Evolutionary conservation across 2,888 invertebrate genomes (phyloP), one percentile per base, ranked within the genome.

Genomic region (Cosmorhoe ocellata): DNA sequence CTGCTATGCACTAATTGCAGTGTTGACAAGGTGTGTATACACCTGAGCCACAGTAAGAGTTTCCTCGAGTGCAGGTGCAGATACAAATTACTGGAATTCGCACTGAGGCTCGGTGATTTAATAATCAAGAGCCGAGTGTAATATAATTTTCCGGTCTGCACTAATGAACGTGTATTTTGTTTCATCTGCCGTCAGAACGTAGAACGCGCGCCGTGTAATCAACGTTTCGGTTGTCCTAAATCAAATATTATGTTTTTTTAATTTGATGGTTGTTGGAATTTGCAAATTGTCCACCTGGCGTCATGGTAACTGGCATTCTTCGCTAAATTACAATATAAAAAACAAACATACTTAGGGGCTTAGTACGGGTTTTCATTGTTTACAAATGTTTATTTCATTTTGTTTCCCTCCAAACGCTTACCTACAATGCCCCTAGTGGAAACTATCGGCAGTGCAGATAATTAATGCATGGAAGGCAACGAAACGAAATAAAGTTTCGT

Each of bases 131-230:
- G 71, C 79, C 63, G 74, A 71, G 74, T 74, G 79, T 83, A 84
- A 86, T 84, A 81, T 82, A 79, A 86, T 86, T 84, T 84, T 74
- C 75, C 70, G 73, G 75, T 76, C 71, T 74, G 76, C 81, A 74
- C 83, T 86, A 87, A 87, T 85, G 86, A 88, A 86, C 81, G 81
- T 84, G 79, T 84, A 88, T 86, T 87, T 88, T 85, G 84, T 86
- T 86, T 85, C 84, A 79, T 84, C 80, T 79, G 77, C 77, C 78
- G 78, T 67, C 75, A 70, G 74, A 67, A 75, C 71, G 76, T 78
- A 76, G 76, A 79, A 74, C 73, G 71, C 67, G 72, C 75, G 71
- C 74, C 74, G 76, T 75, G 78, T 82, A 84, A 82, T 84, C 81
- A 84, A 84, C 83, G 79, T 82, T 81, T 82, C 77, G 78, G 27